Evolutionary conservation across 2,888 invertebrate species (phyloP).

Genomic region (Aleiodes leptofemur): DNA sequence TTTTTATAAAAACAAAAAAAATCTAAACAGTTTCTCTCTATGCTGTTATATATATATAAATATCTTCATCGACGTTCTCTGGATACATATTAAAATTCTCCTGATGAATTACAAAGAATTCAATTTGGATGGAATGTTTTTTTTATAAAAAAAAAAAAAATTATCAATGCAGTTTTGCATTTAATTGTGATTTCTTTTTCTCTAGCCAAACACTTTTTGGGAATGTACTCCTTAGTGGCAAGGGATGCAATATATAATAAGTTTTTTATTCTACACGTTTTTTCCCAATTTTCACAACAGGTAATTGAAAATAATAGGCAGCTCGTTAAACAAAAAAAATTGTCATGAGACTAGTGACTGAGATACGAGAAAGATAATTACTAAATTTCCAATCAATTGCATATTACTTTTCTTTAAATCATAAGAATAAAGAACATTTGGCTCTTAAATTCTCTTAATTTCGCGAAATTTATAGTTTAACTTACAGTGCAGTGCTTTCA

Average conservation of each 20-base stretch:
- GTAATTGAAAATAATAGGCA: conserved; percentile 25
- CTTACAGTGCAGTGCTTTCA: conserved; percentile 72
- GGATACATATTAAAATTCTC: neutral
- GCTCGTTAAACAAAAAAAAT: conserved; percentile 9
- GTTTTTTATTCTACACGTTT: neutral
- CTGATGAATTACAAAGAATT: conserved; percentile 15
- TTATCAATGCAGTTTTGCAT: conserved; percentile 32
- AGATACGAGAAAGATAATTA: no score
- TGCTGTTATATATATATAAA: conserved; percentile 11
- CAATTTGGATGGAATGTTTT: conserved; percentile 68
- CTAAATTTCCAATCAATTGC: no score
- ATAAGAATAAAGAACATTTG: neutral
- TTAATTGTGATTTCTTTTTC: neutral
- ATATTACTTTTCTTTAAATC: no score
- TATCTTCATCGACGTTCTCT: neutral
- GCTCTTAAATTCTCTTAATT: neutral
- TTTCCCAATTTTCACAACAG: neutral
- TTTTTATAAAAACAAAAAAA: neutral
- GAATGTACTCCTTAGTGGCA: conserved; percentile 54
- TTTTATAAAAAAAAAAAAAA: conserved; percentile 50
- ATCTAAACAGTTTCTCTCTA: conserved; percentile 1
- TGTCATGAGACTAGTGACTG: no score
- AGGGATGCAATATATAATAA: conserved; percentile 51
- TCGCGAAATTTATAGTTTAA: neutral
- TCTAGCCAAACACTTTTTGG: conserved; percentile 50